Evolutionary conservation across 2,797 vertebrate species (phyloP).

Genomic region (Protosalanx chinensis): DNA sequence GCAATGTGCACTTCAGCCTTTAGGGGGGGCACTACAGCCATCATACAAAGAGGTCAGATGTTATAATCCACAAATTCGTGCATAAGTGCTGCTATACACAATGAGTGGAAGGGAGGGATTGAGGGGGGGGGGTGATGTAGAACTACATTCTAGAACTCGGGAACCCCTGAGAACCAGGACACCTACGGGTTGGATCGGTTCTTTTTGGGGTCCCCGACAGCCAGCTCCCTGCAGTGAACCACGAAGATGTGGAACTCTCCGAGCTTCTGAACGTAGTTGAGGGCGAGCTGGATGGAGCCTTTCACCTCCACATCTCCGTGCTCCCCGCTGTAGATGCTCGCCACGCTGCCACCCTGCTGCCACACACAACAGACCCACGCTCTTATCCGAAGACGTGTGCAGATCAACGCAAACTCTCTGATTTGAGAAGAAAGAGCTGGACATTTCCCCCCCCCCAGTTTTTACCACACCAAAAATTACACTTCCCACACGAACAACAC

Average conservation of each 20-base stretch:
- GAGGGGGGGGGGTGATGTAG: too few species aligned
- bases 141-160: too few species aligned
- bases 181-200: conserved; percentile 92
- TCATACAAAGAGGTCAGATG: not conserved
- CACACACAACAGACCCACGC: conserved; percentile 2
- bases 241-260: conserved; percentile 89
- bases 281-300: conserved; percentile 85
- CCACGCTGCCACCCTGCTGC: conserved; percentile 84
- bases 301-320: conserved; percentile 81
- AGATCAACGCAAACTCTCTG: too few species aligned
- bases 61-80: not conserved
- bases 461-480: too few species aligned
- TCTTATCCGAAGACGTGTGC: too few species aligned
- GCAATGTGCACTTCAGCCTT: too few species aligned
- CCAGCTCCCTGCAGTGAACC: conserved; percentile 86
- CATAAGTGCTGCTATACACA: not conserved
- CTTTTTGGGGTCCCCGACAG: conserved; percentile 82
- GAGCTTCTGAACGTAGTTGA: conserved; percentile 87
- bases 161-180: not conserved
- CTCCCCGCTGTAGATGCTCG: conserved; percentile 82
- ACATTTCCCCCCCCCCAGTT: too few species aligned
- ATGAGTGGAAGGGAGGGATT: too few species aligned
- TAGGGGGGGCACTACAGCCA: too few species aligned
- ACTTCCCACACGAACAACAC: too few species aligned
- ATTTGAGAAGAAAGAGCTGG: too few species aligned